A percentile compares a stretch with the other conserved stretches of the same genome.
Evolutionary conservation across 2,888 invertebrate species (phyloP).

Genomic region (Eurois occulta): DNA sequence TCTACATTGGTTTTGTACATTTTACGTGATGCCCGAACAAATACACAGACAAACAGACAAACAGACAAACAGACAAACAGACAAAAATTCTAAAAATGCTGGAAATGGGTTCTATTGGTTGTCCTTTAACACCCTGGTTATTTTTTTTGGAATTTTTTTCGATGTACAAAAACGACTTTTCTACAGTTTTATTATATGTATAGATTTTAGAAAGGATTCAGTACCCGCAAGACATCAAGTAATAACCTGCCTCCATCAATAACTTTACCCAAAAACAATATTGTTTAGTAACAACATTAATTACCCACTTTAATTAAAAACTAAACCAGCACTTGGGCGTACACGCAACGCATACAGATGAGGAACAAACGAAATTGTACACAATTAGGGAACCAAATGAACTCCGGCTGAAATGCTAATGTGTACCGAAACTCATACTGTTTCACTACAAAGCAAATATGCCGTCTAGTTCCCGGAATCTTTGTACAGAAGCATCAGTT

Average conservation of each 20-base stretch:
- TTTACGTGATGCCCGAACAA: too few relatives aligned
- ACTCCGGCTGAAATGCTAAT: conserved; percentile 69
- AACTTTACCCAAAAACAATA: conserved; percentile 25
- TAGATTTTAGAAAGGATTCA: neutral
- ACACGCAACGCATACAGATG: conserved; percentile 67
- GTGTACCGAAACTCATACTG: conserved; percentile 59
- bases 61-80: too few relatives aligned
- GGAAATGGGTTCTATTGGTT: too few relatives aligned
- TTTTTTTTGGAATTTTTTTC: too few relatives aligned
- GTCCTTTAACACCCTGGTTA: too few relatives aligned
- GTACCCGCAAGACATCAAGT: neutral
- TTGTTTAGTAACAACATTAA: conserved; percentile 25
- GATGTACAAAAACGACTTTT: too few relatives aligned
- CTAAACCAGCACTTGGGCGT: conserved; percentile 55
- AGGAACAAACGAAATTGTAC: conserved; percentile 68
- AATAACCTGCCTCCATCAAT: neutral
- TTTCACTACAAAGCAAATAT: conserved; percentile 60
- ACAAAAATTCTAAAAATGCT: too few relatives aligned
- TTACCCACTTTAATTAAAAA: conserved; percentile 65
- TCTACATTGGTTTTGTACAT: too few relatives aligned
- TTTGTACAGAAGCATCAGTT: conserved; percentile 39
- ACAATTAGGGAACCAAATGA: conserved; percentile 73
- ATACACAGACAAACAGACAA: too few relatives aligned
- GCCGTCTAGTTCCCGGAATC: conserved; percentile 38
- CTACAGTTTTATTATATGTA: too few relatives aligned